Percentiles rank a stretch among this genome's conserved stretches.
phyloP scores from a whole-genome alignment of 2,113 vertebrate genomes.

The Pangasianodon hypophthalmus region DNA sequence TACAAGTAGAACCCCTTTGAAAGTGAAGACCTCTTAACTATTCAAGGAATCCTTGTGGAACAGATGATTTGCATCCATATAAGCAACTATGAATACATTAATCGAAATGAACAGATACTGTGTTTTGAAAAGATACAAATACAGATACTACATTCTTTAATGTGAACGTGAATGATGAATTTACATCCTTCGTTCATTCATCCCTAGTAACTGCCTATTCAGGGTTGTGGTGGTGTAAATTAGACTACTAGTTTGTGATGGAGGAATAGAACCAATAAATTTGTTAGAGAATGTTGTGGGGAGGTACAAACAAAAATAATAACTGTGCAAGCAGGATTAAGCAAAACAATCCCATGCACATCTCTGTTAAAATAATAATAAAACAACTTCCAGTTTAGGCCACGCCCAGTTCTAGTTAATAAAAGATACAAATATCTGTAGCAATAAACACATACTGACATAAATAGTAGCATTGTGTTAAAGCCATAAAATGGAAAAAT shows the following conservation, averaged over 20 bases:
- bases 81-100: not conserved
- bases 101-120: not conserved
- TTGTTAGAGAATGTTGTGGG: not conserved
- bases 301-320: no score
- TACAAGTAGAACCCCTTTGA: not conserved
- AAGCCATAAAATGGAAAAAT: not conserved
- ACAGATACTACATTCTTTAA: not conserved
- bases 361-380: no score
- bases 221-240: not conserved
- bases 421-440: not conserved
- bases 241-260: not conserved
- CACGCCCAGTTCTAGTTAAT: not conserved
- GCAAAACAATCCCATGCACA: not conserved
- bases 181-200: not conserved
- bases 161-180: not conserved
- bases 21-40: not conserved
- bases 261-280: not conserved
- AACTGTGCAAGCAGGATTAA: no score
- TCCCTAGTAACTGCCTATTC: not conserved
- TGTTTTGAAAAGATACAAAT: not conserved
- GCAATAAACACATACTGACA: not conserved
- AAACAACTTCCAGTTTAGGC: not conserved
- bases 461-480: not conserved
- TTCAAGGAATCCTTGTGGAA: not conserved
- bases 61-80: not conserved